Evolutionary conservation across 2,113 vertebrate genomes (phyloP), one percentile per base, ranked within the genome.

Genomic region (Triplophysa tibetana): DNA sequence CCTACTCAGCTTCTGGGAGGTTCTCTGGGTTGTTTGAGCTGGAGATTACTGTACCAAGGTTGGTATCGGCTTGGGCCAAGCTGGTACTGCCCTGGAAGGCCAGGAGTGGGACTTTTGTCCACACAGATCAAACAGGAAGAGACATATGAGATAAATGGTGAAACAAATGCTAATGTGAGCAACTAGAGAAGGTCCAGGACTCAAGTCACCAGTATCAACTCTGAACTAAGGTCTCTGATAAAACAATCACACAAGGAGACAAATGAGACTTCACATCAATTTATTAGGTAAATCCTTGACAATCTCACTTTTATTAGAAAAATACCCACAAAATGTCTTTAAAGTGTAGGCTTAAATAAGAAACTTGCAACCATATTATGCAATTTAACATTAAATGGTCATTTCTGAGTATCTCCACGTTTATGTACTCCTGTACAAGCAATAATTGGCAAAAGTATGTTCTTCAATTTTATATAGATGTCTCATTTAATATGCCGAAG

Each of bases 41-140:
- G 96, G 96, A 92, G 94, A 86, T 93, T 92, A 38, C 93, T 95
- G n/a, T 96, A 97, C 75, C 94, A 94, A 64, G 93, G 93, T 78
- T 97, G 94, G 95, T 96, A 95, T 81, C 86, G 90, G 29, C 70
- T 84, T 60, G 91, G 90, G 50, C 95, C 93, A 67, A 91, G 90
- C 78, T 93, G 91, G 90, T 96, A 88, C 87, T 96, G 94, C 56
- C 96, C 96, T 0, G 95, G 95, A 4, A 92, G 93, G 58, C 96
- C 96, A 0, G 95, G 94, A 33, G 80, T 90, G 1, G 95, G 95
- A 79, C 91, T 96, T 50, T 93, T 95, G n/a, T 90, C 86, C 38
- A 87, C 83, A 21, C 91, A 91, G 79, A 11, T 58, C 8, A 48
- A 81, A 79, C 13, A 66, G 16, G 38, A 77, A 54, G 45, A 65